Conservation (phyloP, 2,888 invertebrate species). For the Drosophila maculinotata region DNA sequence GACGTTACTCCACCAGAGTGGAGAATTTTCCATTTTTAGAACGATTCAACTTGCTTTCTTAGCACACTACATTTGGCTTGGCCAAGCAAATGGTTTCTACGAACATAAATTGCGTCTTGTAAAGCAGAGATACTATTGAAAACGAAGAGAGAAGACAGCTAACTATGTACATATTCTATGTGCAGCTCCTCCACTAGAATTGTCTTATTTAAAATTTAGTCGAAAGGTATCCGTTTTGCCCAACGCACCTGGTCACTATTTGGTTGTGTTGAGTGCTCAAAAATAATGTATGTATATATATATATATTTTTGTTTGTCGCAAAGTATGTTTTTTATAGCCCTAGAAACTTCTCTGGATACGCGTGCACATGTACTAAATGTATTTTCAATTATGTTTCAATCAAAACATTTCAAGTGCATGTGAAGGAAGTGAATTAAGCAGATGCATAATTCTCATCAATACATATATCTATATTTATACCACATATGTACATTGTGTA, state of each 20-base stretch:
- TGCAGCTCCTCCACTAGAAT: conserved; percentile 31
- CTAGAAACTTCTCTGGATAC: conserved; percentile 2
- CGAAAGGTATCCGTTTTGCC: conserved; percentile 60
- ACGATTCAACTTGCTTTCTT: conserved; percentile 41
- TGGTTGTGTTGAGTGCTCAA: conserved; percentile 35
- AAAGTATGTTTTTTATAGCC: conserved; percentile 1
- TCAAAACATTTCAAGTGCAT: conserved; percentile 1
- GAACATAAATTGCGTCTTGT: conserved; percentile 3
- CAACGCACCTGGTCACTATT: conserved; percentile 50
- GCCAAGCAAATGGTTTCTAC: conserved; percentile 9
- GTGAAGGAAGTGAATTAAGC: not conserved
- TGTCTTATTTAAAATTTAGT: conserved; percentile 67
- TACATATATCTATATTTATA: not conserved
- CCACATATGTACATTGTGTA: conserved; percentile 32
- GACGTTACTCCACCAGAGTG: conserved; percentile 21
- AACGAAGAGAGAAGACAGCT: conserved; percentile 1
- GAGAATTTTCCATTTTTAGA: conserved; percentile 62
- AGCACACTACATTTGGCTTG: conserved; percentile 31
- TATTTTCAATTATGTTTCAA: not conserved
- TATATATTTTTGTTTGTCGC: conserved; percentile 6
- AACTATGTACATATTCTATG: not conserved
- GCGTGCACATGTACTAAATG: conserved; percentile 6
- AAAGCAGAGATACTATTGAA: conserved; percentile 3
- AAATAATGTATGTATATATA: conserved; percentile 36
- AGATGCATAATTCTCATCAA: not conserved